Base-by-base conservation (phyloP, 2,888 invertebrate species). In the Thera britannica region DNA sequence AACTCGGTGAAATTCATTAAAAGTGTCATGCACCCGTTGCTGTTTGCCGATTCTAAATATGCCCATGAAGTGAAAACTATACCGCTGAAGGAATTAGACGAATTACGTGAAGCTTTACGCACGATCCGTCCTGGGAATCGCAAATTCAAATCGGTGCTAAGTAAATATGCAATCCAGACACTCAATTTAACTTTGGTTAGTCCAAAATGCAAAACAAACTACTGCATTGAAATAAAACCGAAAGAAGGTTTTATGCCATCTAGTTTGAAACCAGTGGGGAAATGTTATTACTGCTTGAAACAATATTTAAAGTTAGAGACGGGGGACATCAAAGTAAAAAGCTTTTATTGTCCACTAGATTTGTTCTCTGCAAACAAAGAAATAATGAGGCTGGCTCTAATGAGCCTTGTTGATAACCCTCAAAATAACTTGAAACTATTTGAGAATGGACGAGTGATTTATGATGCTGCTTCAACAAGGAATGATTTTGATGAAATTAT, bases 271-370 rank as follows among this genome's bases (percentile, higher is more conserved):
- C 78, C 76, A 36, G 81, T 86, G 71, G 83, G 85, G 2, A 94
- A 92, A 77, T 95, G 95, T 78, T 94, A 95, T 77, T 95, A 91
- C 77, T 94, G 95, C 77, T 79, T 95, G 54, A 95, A 95, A 81
- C 95, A 95, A 76, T 90, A 89, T 84, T 75, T 89, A 52, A 94
- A 96, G 93, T 77, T 95, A 66, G 87, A 93, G 79, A 85, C 92
- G 44, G 89, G 91, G n/a, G 87, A 94, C 69, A 95, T 95, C 70
- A 77, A 84, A 44, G 77, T 79, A 3, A 86, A 90, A 54, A 96
- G 96, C 79, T 82, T 86, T n/a, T 97, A 96, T 80, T 97, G 97
- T 77, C 97, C 97, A 0, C 83, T 96, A 65, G 95, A 96, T 81
- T 88, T 97, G 46, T 97, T 96, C 88, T 96, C 96, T 71, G 96